These are phyloP conservation scores for Arenaria interpres DNA, from an alignment of 2,113 vertebrate species.

Conservation along the genomic window DNA sequence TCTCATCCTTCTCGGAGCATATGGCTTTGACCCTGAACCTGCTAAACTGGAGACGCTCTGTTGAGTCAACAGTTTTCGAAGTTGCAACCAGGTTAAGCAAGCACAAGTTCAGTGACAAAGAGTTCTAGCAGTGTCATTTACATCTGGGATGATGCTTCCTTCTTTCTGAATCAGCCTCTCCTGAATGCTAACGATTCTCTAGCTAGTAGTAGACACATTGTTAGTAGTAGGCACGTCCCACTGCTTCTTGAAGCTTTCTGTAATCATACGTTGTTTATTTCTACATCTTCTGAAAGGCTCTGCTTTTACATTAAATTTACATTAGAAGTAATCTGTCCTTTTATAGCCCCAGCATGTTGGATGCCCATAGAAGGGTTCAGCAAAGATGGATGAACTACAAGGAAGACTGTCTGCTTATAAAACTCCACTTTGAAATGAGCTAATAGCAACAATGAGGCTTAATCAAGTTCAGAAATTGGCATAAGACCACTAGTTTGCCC, in stretches of 20 bases:
- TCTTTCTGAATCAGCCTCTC: not conserved
- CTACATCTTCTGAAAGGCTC: not conserved
- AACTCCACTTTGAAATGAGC: not conserved
- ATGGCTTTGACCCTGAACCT: slow-evolving; percentile 25
- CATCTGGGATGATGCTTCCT: not conserved
- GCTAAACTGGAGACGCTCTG: not conserved
- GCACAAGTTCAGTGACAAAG: not conserved
- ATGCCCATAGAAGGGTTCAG: not conserved
- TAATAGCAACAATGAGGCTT: not conserved
- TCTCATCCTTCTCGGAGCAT: slow-evolving; percentile 4
- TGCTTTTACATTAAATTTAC: not conserved
- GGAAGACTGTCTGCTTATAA: not conserved
- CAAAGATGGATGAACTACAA: not conserved
- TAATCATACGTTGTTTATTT: not conserved
- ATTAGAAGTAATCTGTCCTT: not conserved
- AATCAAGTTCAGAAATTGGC: not conserved
- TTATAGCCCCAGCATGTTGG: not conserved
- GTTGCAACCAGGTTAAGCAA: slow-evolving; percentile 4
- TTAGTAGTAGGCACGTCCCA: not conserved
- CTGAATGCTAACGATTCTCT: not conserved
- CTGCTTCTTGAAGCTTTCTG: not conserved
- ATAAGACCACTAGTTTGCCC: not conserved
- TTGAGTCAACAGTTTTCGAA: slow-evolving; percentile 5
- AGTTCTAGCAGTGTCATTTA: not conserved
- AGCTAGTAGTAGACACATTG: not conserved